Conservation (phyloP, 2,113 vertebrate species). For the Potamarius usumacintae region DNA sequence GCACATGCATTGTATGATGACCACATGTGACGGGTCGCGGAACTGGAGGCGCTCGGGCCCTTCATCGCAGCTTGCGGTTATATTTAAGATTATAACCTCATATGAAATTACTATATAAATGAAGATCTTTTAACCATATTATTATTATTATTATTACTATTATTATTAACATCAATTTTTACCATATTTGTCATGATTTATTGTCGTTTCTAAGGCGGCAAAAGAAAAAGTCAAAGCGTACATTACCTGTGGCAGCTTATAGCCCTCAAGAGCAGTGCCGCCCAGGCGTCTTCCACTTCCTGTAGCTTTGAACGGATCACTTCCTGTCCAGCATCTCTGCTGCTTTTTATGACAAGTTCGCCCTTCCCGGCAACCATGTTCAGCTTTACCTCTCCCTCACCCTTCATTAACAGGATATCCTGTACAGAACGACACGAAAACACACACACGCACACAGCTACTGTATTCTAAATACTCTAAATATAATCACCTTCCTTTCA, state of each 20-base stretch:
- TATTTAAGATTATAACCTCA: too few species aligned
- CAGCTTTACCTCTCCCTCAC: slow-evolving; percentile 93
- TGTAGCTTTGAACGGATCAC: slow-evolving; percentile 82
- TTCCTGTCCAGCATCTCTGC: slow-evolving; percentile 80
- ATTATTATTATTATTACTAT: neutral
- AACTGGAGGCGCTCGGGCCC: too few species aligned
- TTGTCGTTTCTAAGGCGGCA: neutral
- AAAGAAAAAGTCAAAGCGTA: neutral
- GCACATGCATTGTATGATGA: too few species aligned
- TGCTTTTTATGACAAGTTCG: slow-evolving; percentile 83
- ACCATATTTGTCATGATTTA: neutral
- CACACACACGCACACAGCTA: slow-evolving; percentile 40
- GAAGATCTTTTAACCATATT: neutral
- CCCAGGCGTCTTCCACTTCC: slow-evolving; percentile 84
- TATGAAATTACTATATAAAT: neutral
- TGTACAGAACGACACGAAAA: slow-evolving; percentile 57
- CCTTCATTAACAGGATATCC: slow-evolving; percentile 96
- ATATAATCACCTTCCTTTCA: slow-evolving; percentile 32
- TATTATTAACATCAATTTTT: neutral
- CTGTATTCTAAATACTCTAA: slow-evolving; percentile 40
- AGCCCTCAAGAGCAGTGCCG: slow-evolving; percentile 78
- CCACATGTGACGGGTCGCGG: too few species aligned
- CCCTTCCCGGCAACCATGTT: slow-evolving; percentile 95
- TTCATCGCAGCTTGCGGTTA: too few species aligned
- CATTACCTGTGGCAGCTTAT: slow-evolving; percentile 82